Base-by-base conservation (phyloP, 2,797 vertebrate genomes). In the Halcyon chelicuti region DNA sequence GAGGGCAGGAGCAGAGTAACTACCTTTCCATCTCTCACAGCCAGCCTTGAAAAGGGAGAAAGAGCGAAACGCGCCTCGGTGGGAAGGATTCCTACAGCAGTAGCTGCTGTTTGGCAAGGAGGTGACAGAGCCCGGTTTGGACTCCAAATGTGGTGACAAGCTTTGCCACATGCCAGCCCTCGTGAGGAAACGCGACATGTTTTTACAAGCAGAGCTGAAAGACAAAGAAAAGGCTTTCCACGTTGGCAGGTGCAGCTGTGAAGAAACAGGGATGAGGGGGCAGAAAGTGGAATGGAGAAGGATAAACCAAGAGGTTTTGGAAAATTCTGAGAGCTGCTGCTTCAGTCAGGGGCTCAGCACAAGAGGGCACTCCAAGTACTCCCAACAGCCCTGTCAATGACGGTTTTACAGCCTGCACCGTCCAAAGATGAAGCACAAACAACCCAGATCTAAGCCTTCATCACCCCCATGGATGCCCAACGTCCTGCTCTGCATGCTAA, bases 321-420 rank as follows among this genome's bases (percentile, higher is more conserved):
- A 44, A 26, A 66, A 25, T 0, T 1, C 4, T 14, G 31, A 5
- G 66, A 75, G 12, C 11, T 2, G 73, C 71, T 47, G 86, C 62
- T 92, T 20, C 31, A 46, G 89, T 21, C 74, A 35, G 66, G 91
- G 67, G 63, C 46, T 95, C 23, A 28, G 63, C 92, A 86, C 90
- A 85, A 85, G 60, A 83, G 90, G 92, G 86, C 88, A 81, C 71
- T 88, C 81, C 87, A 76, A 86, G 81, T 35, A 77, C 49, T 92
- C 31, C 70, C 62, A 84, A 68, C 11, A 63, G 57, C 83, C 23
- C 40, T 19, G 68, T 35, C 65, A 14, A 26, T 66, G 58, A n/a
- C 4, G 54, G 5, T 8, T n/a, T 73, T 29, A 55, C 29, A 66
- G 44, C n/a, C 51, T 3, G 4, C 35, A 7, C 22, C 29, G 29